These are phyloP conservation scores for Beaufortia kweichowensis DNA, from an alignment of 2,113 vertebrate species.

Conservation along the genomic window DNA sequence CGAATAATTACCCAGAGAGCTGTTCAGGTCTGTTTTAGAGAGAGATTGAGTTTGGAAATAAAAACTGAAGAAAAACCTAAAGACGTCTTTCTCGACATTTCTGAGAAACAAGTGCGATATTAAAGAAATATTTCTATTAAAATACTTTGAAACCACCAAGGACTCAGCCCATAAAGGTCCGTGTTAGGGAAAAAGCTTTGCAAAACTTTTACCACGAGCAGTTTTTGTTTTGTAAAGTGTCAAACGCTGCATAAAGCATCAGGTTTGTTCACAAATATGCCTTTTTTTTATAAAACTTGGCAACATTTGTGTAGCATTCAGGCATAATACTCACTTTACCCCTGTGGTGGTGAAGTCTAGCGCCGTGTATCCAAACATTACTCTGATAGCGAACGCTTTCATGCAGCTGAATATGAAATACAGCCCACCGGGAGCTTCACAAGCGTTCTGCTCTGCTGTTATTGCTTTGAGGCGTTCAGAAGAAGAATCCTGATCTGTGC, in stretches of 20 bases:
- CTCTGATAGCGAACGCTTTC: not conserved
- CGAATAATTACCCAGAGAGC: not conserved
- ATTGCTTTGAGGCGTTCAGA: constrained; percentile 14
- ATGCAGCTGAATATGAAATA: constrained; percentile 15
- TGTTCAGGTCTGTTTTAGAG: not conserved
- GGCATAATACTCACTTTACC: not conserved
- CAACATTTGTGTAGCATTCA: not conserved
- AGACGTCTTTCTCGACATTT: too few species aligned
- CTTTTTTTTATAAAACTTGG: not conserved
- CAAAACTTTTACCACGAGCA: too few species aligned
- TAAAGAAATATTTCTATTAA: too few species aligned
- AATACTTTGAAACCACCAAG: too few species aligned
- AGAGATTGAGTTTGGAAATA: too few species aligned
- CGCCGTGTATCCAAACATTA: not conserved
- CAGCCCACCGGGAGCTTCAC: not conserved
- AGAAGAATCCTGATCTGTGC: not conserved
- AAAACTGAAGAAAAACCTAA: too few species aligned
- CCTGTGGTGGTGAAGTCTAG: not conserved
- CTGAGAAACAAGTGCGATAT: too few species aligned
- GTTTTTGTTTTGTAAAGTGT: not conserved
- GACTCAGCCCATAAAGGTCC: too few species aligned
- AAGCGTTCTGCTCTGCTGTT: not conserved
- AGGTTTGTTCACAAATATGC: not conserved
- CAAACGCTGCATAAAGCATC: not conserved
- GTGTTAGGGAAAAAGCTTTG: not conserved